phyloP scores from a whole-genome alignment of 2,797 vertebrate species.

The Sparus aurata region DNA sequence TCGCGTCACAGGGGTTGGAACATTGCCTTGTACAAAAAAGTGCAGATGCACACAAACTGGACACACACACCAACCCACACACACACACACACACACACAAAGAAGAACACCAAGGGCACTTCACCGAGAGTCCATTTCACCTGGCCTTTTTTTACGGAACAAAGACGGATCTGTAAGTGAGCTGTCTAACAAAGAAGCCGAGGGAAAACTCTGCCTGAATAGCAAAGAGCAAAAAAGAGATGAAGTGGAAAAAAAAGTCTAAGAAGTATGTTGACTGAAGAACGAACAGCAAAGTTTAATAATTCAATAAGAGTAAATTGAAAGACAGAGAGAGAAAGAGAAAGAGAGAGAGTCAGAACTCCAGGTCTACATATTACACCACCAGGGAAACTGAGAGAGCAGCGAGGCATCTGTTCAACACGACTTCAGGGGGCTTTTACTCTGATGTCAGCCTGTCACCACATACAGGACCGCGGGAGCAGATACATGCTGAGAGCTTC shows the following conservation, averaged over 20 bases:
- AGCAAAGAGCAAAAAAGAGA: slow-evolving; percentile 32
- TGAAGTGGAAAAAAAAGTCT: neutral
- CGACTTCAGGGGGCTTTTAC: slow-evolving; percentile 77
- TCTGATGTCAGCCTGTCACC: slow-evolving; percentile 80
- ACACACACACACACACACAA: slow-evolving; percentile 25
- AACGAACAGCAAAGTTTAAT: slow-evolving; percentile 20
- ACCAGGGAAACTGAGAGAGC: slow-evolving; percentile 60
- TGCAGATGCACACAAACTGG: slow-evolving; percentile 37
- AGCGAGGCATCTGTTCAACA: slow-evolving; percentile 79
- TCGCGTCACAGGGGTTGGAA: slow-evolving; percentile 71
- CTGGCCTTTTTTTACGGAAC: slow-evolving; percentile 59
- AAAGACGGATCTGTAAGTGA: slow-evolving; percentile 59
- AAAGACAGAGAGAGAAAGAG: slow-evolving; percentile 22
- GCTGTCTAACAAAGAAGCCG: slow-evolving; percentile 57
- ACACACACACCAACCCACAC: slow-evolving; percentile 31
- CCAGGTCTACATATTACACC: slow-evolving; percentile 48
- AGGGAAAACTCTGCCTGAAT: slow-evolving; percentile 34
- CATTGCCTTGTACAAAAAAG: slow-evolving; percentile 60
- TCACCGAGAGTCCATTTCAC: slow-evolving; percentile 64
- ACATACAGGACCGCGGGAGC: slow-evolving; percentile 67
- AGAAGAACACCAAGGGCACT: slow-evolving; percentile 50
- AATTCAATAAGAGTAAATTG: slow-evolving; percentile 38
- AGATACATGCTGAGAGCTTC: slow-evolving; percentile 66
- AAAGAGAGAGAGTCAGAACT: slow-evolving; percentile 3
- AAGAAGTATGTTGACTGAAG: slow-evolving; percentile 25